These are phyloP conservation scores for Limosa lapponica DNA, from an alignment of 2,797 vertebrate species.

Conservation along the genomic window DNA sequence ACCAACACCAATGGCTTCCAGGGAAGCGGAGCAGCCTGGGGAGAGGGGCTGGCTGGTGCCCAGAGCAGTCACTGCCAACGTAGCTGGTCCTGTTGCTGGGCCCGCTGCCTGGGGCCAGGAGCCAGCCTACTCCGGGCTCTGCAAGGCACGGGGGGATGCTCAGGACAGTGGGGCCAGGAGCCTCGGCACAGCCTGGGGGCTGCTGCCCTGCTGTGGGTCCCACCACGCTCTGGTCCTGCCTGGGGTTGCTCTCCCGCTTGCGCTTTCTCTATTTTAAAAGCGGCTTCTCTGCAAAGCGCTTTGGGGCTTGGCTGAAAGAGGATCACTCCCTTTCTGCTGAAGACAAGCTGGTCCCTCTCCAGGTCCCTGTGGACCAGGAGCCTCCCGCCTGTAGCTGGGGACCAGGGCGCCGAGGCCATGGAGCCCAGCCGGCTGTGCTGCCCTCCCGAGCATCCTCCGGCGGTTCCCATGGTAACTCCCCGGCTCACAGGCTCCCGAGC, in stretches of 20 bases:
- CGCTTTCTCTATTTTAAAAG: background rate
- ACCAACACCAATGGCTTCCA: background rate
- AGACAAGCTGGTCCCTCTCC: background rate
- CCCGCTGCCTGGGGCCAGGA: no score
- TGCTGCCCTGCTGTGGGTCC: accelerated
- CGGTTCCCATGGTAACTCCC: constrained; percentile 51
- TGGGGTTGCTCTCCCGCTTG: background rate
- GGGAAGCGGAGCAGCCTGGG: background rate
- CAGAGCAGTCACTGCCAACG: accelerated
- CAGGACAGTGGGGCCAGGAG: background rate
- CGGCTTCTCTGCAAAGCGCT: background rate
- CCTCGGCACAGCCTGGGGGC: accelerated
- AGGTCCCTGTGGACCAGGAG: accelerated
- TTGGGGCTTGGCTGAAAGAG: background rate
- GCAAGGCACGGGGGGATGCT: accelerated
- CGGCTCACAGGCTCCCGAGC: background rate
- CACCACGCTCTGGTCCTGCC: background rate
- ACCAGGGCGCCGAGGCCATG: accelerated
- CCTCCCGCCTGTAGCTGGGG: background rate
- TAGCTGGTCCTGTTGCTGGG: accelerated
- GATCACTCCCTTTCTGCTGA: accelerated
- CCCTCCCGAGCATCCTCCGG: constrained; percentile 10
- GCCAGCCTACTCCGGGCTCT: background rate
- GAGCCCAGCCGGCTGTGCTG: background rate
- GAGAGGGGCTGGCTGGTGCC: background rate